Percentiles rank a stretch among this genome's conserved stretches.
phyloP scores from a whole-genome alignment of 2,888 invertebrate species.

The Lathronympha strigana region DNA sequence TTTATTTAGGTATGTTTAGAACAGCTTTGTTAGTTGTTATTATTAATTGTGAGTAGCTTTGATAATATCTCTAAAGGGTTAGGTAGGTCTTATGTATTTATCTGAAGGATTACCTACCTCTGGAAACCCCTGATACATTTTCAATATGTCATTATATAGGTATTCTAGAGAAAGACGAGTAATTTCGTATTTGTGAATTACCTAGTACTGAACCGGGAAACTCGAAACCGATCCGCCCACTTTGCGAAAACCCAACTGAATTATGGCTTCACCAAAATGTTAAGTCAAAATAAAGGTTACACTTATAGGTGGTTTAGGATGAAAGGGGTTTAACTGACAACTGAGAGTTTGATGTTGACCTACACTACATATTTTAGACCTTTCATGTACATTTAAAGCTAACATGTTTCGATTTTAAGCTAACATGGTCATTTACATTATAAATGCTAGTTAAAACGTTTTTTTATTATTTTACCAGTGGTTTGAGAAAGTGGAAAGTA shows the following conservation, averaged over 20 bases:
- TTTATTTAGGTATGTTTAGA: too few species aligned
- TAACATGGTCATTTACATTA: too few species aligned
- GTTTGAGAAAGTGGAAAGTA: too few species aligned
- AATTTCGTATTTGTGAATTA: background rate
- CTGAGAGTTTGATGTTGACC: background rate
- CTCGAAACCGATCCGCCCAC: background rate
- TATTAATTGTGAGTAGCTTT: too few species aligned
- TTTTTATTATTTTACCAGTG: too few species aligned
- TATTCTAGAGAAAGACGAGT: background rate
- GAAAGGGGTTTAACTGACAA: background rate
- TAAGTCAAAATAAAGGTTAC: too few species aligned
- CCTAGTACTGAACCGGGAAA: background rate
- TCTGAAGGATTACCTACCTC: background rate
- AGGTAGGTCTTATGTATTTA: background rate
- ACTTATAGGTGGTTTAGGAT: background rate
- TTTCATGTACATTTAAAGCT: too few species aligned
- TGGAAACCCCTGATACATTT: background rate
- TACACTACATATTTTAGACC: too few species aligned
- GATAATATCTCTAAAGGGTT: too few species aligned
- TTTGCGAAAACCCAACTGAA: background rate
- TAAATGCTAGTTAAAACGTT: too few species aligned
- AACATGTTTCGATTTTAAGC: too few species aligned
- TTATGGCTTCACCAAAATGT: background rate
- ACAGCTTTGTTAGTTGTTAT: too few species aligned
- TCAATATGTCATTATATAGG: background rate